Evolutionary conservation across 2,797 vertebrate genomes (phyloP).

Genomic region (Molossus molossus): DNA sequence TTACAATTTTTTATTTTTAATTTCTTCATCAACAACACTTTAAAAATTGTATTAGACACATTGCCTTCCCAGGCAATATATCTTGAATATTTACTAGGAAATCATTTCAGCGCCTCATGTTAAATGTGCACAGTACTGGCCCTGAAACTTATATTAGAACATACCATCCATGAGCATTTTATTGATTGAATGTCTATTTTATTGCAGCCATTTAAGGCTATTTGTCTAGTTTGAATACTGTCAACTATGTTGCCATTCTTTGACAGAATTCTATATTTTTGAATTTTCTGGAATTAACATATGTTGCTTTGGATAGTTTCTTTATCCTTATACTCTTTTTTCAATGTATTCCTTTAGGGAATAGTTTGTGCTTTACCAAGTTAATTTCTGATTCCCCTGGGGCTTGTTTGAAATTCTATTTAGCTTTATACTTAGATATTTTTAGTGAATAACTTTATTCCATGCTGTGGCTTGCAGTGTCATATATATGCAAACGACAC

Average conservation of each 20-base stretch:
- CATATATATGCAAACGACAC: slow-evolving; percentile 77
- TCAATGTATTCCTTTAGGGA: slow-evolving; percentile 71
- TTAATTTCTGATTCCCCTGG: slow-evolving; percentile 66
- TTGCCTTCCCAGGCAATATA: neutral
- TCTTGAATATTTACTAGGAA: neutral
- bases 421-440: slow-evolving; percentile 83
- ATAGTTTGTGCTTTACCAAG: slow-evolving; percentile 73
- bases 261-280: neutral
- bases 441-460: slow-evolving; percentile 84
- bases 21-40: neutral
- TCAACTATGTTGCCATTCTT: slow-evolving; percentile 53
- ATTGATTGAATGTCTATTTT: slow-evolving; percentile 38
- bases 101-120: neutral
- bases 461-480: slow-evolving; percentile 76
- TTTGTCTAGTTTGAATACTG: slow-evolving; percentile 53
- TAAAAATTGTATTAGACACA: neutral
- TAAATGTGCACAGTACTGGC: neutral
- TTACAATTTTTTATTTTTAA: neutral
- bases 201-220: neutral
- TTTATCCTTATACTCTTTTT: slow-evolving; percentile 76
- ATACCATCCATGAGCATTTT: neutral
- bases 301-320: slow-evolving; percentile 57
- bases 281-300: slow-evolving; percentile 74
- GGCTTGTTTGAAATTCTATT: slow-evolving; percentile 79
- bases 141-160: neutral